Evolutionary conservation across 2,797 vertebrate species (phyloP).

Genomic region (Acridotheres tristis): DNA sequence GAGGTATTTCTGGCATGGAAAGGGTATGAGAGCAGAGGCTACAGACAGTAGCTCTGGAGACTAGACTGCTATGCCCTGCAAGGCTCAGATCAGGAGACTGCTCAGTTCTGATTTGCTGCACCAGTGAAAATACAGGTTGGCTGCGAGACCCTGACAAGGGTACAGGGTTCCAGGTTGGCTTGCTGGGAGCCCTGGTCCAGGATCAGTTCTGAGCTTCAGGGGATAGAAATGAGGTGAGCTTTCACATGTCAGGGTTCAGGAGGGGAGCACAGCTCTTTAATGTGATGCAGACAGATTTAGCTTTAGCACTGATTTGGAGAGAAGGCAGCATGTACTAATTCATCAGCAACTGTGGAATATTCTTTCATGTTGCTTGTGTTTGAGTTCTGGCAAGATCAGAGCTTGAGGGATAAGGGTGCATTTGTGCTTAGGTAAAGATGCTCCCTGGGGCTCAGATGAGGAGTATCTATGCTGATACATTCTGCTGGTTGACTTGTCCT

Average conservation of each 20-base stretch:
- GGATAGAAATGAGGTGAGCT: neutral
- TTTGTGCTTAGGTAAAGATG: neutral
- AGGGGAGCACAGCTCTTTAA: neutral
- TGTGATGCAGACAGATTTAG: conserved; percentile 13
- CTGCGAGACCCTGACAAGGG: neutral
- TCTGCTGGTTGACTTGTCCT: conserved; percentile 28
- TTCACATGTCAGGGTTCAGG: neutral
- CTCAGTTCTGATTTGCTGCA: conserved; percentile 22
- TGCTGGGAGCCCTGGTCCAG: neutral
- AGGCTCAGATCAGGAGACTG: neutral
- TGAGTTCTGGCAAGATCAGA: neutral
- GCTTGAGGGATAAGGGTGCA: neutral
- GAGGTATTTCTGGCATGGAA: neutral
- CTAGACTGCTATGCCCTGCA: neutral
- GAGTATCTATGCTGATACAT: neutral
- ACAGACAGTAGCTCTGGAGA: neutral
- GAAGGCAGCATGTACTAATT: conserved; percentile 13
- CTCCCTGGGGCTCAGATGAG: neutral
- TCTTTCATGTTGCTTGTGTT: neutral
- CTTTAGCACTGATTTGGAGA: neutral
- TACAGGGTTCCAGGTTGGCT: neutral
- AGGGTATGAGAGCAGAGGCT: neutral
- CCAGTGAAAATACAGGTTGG: conserved; percentile 3
- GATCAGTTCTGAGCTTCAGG: neutral
- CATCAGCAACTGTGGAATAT: neutral